These are phyloP conservation scores for Nomada goodeniana DNA, from an alignment of 2,888 invertebrate genomes.

Conservation along the genomic window DNA sequence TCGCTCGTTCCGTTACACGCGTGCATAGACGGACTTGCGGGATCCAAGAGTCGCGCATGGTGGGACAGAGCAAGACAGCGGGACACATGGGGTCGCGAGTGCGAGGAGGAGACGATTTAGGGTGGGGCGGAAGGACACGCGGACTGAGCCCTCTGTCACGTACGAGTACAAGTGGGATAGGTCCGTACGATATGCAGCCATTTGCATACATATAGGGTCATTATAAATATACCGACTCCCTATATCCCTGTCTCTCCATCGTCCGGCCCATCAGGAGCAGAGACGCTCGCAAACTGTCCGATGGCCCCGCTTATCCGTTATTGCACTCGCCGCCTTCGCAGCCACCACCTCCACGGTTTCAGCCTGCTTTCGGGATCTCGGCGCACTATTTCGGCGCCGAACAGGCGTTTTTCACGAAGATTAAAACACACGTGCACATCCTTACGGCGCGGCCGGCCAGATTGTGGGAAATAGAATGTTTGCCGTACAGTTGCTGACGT, in stretches of 20 bases:
- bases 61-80: background rate
- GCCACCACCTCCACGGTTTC: constrained; percentile 52
- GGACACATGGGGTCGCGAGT: background rate
- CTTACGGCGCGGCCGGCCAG: background rate
- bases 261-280: constrained; percentile 79
- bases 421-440: constrained; percentile 34
- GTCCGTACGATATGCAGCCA: constrained; percentile 83
- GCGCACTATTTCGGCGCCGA: constrained; percentile 46
- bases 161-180: constrained; percentile 79
- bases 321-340: constrained; percentile 68
- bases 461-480: constrained; percentile 1
- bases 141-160: constrained; percentile 78
- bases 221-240: constrained; percentile 82
- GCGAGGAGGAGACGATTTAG: constrained; percentile 17
- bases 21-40: constrained; percentile 44
- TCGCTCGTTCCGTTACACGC: constrained; percentile 22
- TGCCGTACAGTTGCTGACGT: background rate
- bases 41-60: constrained; percentile 24
- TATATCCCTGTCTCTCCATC: constrained; percentile 76
- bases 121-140: constrained; percentile 59
- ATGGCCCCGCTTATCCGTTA: constrained; percentile 83
- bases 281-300: constrained; percentile 77
- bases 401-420: constrained; percentile 62
- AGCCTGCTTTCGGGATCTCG: constrained; percentile 56
- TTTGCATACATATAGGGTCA: constrained; percentile 85